Evolutionary conservation across 2,888 invertebrate genomes (phyloP), one percentile per base, ranked within the genome.

Genomic region (Stenotaenia linearis): DNA sequence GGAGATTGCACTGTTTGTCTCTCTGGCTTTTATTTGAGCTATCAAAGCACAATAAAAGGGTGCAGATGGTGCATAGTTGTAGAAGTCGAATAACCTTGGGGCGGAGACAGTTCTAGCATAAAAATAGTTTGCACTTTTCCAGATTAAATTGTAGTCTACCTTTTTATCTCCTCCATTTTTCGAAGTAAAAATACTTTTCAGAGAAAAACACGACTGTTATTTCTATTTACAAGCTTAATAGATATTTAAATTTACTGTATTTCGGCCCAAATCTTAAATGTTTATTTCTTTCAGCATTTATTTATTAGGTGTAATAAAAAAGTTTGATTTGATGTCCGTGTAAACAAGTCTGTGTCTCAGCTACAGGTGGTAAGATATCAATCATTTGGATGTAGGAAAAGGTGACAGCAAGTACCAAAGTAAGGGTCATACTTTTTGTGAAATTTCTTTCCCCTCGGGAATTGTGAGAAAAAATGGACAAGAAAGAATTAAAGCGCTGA

Each of bases 251-350:
- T n/a, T n/a, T n/a, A n/a, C n/a, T n/a, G n/a, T n/a, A n/a, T n/a
- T n/a, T n/a, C n/a, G n/a, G n/a, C n/a, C n/a, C n/a, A n/a, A n/a
- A n/a, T n/a, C n/a, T n/a, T n/a, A n/a, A n/a, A n/a, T n/a, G n/a
- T n/a, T 45, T 69, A 69, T 69, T 69, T 28, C 25, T 69, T 69
- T 69, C 5, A 25, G 12, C 69, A 69, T 69, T 69, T 69, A 28
- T 69, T 69, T 69, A 69, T 69, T 69, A 28, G 28, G 69, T 15
- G 69, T 28, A 69, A 69, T 69, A 69, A 69, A 69, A 69, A 69
- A 23, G 69, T 69, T 69, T 69, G 69, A 69, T 69, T 69, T 69
- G 69, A 69, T 69, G 69, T 69, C 69, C 69, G 69, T 69, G 69
- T 69, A 69, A 69, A 69, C 69, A 69, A 69, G 69, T 69, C 69